Percentiles rank a stretch among this genome's conserved stretches.
Evolutionary conservation across 1,140 invertebrate species (phyloP).

Genomic region (Neodiprion virginianus): DNA sequence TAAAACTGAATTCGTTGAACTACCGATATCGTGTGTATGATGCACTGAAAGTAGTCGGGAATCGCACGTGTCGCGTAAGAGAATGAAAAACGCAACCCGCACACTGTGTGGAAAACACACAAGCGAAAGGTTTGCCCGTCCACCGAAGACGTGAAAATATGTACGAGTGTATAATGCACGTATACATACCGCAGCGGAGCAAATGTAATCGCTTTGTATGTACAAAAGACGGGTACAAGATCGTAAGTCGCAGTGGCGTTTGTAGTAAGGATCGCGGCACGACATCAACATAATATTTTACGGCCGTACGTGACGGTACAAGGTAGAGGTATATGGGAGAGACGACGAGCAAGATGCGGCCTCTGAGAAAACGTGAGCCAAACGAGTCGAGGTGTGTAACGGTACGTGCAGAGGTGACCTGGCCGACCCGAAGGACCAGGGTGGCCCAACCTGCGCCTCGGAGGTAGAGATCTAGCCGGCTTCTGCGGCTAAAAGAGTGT

Average conservation of each 20-base stretch:
- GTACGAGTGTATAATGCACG: neutral
- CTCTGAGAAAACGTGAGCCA: slow-evolving; percentile 5
- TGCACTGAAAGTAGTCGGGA: too few relatives aligned
- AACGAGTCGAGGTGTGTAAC: neutral
- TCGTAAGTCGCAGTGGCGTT: neutral
- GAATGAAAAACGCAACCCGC: too few relatives aligned
- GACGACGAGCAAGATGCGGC: neutral
- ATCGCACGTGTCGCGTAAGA: too few relatives aligned
- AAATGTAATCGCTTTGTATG: neutral
- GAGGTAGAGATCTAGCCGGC: neutral
- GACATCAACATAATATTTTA: neutral
- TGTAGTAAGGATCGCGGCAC: neutral
- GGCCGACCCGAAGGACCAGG: slow-evolving; percentile 2
- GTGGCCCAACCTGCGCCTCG: neutral
- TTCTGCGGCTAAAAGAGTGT: neutral
- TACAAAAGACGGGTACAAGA: neutral
- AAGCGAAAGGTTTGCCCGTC: neutral
- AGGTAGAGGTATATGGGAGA: neutral
- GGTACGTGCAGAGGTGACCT: neutral
- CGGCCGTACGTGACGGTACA: neutral
- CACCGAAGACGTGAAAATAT: neutral
- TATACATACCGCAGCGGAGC: neutral
- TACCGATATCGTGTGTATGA: too few relatives aligned
- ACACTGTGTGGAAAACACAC: neutral
- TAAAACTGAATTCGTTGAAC: too few relatives aligned